Percentiles rank a stretch among this genome's conserved stretches.
phyloP scores from a whole-genome alignment of 2,888 invertebrate genomes.

The Trichogramma dendrolimi region DNA sequence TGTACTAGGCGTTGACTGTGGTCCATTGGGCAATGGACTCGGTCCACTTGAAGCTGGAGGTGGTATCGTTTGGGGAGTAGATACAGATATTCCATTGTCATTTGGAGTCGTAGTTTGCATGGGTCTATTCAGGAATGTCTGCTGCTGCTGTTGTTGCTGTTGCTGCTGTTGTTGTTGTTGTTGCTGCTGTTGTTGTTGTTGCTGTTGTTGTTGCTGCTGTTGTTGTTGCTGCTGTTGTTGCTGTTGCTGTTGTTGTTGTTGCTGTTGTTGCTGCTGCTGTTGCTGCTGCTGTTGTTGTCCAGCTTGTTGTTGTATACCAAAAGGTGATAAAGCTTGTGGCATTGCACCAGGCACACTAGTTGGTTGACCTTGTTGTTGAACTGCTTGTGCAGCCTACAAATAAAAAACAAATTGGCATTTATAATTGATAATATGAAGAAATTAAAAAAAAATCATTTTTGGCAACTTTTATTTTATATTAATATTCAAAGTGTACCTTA shows the following conservation, averaged over 20 bases:
- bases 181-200: conserved; percentile 40
- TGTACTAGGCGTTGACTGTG: conserved; percentile 50
- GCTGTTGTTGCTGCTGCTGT: conserved; percentile 52
- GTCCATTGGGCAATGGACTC: conserved; percentile 48
- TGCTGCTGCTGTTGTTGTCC: conserved; percentile 39
- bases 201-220: conserved; percentile 47
- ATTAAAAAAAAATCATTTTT: background rate
- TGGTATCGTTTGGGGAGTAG: conserved; percentile 55
- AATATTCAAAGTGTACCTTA: conserved; percentile 39
- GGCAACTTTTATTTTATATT: background rate
- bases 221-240: conserved; percentile 56
- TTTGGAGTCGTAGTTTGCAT: conserved; percentile 45
- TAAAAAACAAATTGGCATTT: conserved; percentile 17
- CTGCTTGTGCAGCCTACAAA: conserved; percentile 41
- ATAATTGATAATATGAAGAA: background rate
- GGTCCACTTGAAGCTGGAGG: conserved; percentile 48
- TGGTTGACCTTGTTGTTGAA: conserved; percentile 38
- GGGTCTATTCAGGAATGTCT: conserved; percentile 51
- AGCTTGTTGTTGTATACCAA: conserved; percentile 47
- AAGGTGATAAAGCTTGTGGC: conserved; percentile 38
- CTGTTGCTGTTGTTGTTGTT: conserved; percentile 55
- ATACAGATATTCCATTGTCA: conserved; percentile 50
- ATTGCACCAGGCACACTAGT: conserved; percentile 18
- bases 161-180: conserved; percentile 46
- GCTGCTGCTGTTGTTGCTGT: conserved; percentile 46